Conservation (phyloP, 2,797 vertebrate genomes). For the Loris lydekkerianus region DNA sequence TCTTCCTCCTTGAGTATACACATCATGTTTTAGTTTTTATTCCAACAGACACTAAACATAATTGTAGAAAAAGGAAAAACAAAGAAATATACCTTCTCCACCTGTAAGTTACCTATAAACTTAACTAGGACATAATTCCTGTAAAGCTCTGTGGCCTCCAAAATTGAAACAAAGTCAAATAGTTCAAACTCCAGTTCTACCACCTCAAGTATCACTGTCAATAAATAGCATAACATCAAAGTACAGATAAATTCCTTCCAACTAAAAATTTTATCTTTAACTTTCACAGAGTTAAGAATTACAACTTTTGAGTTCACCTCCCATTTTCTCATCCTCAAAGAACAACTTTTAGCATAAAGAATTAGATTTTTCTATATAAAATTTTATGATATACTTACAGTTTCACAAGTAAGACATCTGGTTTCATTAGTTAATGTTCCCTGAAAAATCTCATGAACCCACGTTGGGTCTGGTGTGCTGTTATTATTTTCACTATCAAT, state of each 20-base stretch:
- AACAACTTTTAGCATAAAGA: background rate
- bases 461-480: conserved; percentile 89
- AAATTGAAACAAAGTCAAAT: background rate
- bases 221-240: background rate
- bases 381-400: conserved; percentile 87
- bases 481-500: conserved; percentile 92
- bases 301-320: background rate
- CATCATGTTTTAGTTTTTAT: background rate
- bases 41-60: background rate
- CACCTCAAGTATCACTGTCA: too few relatives aligned
- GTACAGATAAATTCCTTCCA: background rate
- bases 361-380: background rate
- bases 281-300: background rate
- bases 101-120: background rate
- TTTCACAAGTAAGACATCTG: conserved; percentile 93
- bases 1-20: background rate
- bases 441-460: conserved; percentile 92
- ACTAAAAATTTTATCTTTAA: background rate
- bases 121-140: background rate
- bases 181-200: background rate
- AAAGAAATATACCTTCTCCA: background rate
- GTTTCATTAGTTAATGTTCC: conserved; percentile 93
- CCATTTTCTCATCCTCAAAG: background rate
- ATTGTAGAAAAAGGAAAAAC: background rate
- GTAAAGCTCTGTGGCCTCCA: background rate